Conservation (phyloP, 2,113 vertebrate species). For the Sterna hirundo region DNA sequence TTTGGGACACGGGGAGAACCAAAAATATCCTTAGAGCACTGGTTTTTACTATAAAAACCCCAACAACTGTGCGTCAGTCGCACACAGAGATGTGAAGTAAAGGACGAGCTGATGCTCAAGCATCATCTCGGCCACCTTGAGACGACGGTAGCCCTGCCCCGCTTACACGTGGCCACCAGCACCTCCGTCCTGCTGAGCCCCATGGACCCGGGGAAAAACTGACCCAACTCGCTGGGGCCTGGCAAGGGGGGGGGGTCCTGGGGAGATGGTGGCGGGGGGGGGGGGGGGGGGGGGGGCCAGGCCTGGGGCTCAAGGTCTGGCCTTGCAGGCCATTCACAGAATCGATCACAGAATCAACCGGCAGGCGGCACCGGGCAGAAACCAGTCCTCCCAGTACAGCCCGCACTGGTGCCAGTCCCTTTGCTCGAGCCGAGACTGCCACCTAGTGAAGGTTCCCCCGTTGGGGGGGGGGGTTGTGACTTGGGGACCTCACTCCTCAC, state of each 20-base stretch:
- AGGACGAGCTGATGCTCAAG: neutral
- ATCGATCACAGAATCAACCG: too few relatives aligned
- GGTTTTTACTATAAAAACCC: neutral
- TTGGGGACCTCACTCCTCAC: neutral
- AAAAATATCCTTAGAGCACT: neutral
- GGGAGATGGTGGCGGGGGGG: too few relatives aligned
- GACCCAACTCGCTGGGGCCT: neutral
- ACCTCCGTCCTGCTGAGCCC: neutral
- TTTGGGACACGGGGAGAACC: neutral
- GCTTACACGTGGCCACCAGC: fast-evolving
- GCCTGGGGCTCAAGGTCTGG: neutral
- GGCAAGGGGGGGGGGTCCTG: neutral
- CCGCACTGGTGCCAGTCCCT: neutral
- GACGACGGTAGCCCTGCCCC: neutral
- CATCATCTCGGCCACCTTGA: neutral
- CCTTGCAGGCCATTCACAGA: too few relatives aligned
- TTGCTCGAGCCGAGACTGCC: neutral
- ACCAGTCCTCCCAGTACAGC: neutral
- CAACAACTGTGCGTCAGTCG: neutral
- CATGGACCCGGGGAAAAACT: fast-evolving
- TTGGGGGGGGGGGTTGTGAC: neutral
- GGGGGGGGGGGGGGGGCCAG: neutral
- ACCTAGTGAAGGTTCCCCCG: neutral
- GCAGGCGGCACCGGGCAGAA: neutral
- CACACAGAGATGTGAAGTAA: neutral